Percentiles rank a stretch among this genome's conserved stretches.
Evolutionary conservation across 2,888 invertebrate species (phyloP).

Genomic region (Eristalinus aeneus): DNA sequence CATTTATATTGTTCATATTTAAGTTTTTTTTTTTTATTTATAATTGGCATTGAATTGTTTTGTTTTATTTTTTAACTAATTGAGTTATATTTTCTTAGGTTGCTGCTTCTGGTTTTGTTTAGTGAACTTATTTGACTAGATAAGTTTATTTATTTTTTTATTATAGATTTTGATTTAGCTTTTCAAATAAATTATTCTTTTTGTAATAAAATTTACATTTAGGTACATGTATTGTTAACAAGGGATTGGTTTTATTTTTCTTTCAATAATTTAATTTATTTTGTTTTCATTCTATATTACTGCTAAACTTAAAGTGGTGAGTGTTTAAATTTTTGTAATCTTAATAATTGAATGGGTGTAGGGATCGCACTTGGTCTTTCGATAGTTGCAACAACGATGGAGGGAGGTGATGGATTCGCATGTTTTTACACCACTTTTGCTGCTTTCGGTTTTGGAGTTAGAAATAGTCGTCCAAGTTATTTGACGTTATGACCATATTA

Average conservation of each 20-base stretch:
- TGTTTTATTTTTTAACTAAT: slow-evolving; percentile 17
- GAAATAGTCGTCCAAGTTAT: too few relatives aligned
- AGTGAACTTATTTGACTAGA: neutral
- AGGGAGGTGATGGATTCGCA: neutral
- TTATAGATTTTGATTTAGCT: slow-evolving; percentile 45
- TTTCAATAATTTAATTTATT: slow-evolving; percentile 1
- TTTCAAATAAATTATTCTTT: slow-evolving; percentile 22
- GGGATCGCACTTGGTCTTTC: neutral
- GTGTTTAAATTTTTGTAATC: neutral
- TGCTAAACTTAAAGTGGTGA: slow-evolving; percentile 5
- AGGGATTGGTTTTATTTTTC: too few relatives aligned
- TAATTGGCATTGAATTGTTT: slow-evolving; percentile 55
- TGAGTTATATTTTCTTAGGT: neutral
- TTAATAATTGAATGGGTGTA: neutral
- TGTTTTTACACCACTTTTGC: too few relatives aligned
- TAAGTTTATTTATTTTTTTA: slow-evolving; percentile 1
- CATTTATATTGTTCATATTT: slow-evolving; percentile 25
- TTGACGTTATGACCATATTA: too few relatives aligned
- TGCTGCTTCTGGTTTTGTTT: slow-evolving; percentile 14
- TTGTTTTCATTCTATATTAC: neutral
- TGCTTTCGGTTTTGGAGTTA: too few relatives aligned
- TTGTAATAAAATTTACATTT: slow-evolving; percentile 38
- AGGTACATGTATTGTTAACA: slow-evolving; percentile 58
- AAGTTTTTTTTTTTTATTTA: slow-evolving; percentile 14
- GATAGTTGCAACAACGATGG: neutral